Evolutionary conservation across 2,888 invertebrate species (phyloP).

Genomic region (Aleiodes leptofemur): DNA sequence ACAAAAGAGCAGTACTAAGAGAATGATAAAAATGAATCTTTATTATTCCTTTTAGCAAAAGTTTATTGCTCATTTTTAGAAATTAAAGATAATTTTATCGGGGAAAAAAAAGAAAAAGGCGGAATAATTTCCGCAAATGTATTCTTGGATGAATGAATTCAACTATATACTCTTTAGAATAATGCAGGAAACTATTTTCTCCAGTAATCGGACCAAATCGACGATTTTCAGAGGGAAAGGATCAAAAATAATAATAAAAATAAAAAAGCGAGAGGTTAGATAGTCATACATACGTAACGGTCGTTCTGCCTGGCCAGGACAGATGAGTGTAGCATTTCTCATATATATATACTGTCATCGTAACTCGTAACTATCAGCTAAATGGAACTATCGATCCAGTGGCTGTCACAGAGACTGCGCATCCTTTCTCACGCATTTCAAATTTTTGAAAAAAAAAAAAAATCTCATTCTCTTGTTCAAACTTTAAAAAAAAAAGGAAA

Average conservation of each 20-base stretch:
- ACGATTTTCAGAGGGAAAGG: conserved; percentile 38
- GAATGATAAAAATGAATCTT: conserved; percentile 9
- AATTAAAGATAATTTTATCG: conserved; percentile 26
- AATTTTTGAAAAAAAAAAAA: not conserved
- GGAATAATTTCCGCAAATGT: too few relatives aligned
- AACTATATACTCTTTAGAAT: not conserved
- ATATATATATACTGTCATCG: conserved; percentile 62
- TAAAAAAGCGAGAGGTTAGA: conserved; percentile 34
- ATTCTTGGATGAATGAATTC: conserved; percentile 5
- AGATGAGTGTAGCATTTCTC: conserved; percentile 72
- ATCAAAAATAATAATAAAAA: conserved; percentile 9
- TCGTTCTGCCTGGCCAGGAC: conserved; percentile 72
- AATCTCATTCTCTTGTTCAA: not conserved
- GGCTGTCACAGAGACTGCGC: conserved; percentile 30
- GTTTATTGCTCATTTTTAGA: conserved; percentile 1
- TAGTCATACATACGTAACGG: conserved; percentile 65
- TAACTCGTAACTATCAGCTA: conserved; percentile 58
- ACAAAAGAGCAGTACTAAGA: conserved; percentile 46
- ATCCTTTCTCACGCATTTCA: not conserved
- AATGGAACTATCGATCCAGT: conserved; percentile 43
- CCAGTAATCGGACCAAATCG: conserved; percentile 32
- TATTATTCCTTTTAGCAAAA: not conserved
- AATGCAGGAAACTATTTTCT: conserved; percentile 34
- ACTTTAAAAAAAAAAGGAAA: not conserved
- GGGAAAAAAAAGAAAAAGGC: not conserved